phyloP scores from a whole-genome alignment of 1,140 invertebrate genomes.

The Kradibia gibbosae region DNA sequence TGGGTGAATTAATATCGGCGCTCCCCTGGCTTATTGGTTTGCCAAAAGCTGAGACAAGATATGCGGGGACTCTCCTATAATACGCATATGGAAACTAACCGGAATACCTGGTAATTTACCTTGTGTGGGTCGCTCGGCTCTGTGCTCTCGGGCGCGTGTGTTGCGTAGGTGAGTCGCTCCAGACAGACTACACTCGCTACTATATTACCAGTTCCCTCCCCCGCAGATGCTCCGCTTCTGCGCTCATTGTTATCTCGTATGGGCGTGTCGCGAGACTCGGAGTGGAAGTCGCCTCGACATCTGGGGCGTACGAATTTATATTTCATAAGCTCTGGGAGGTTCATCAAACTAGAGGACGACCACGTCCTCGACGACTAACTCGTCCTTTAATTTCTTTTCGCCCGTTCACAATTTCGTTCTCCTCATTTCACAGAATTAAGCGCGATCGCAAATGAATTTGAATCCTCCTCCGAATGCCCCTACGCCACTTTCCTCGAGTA shows the following conservation, averaged over 20 bases:
- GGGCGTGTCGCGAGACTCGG: slow-evolving; percentile 47
- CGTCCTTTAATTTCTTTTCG: background rate
- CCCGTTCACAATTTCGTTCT: background rate
- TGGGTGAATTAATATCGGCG: slow-evolving; percentile 38
- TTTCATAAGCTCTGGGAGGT: slow-evolving; percentile 41
- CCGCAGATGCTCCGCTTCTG: slow-evolving; percentile 33
- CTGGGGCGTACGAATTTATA: slow-evolving; percentile 30
- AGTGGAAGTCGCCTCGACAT: background rate
- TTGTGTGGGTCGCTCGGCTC: background rate
- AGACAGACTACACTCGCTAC: background rate
- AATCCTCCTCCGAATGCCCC: background rate
- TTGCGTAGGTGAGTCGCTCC: background rate
- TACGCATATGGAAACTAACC: background rate
- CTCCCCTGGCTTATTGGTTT: background rate
- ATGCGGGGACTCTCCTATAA: too few relatives aligned
- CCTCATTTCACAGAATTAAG: slow-evolving; percentile 1
- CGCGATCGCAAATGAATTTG: background rate
- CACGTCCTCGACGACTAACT: background rate
- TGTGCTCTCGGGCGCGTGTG: background rate
- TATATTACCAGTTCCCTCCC: slow-evolving; percentile 20
- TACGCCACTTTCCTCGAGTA: background rate
- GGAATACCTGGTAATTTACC: slow-evolving; percentile 12
- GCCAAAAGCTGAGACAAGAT: background rate
- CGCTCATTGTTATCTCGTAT: slow-evolving; percentile 45
- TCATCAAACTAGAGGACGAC: slow-evolving; percentile 4